Conservation (phyloP, 2,888 invertebrate species). For the Tinea semifulvella region DNA sequence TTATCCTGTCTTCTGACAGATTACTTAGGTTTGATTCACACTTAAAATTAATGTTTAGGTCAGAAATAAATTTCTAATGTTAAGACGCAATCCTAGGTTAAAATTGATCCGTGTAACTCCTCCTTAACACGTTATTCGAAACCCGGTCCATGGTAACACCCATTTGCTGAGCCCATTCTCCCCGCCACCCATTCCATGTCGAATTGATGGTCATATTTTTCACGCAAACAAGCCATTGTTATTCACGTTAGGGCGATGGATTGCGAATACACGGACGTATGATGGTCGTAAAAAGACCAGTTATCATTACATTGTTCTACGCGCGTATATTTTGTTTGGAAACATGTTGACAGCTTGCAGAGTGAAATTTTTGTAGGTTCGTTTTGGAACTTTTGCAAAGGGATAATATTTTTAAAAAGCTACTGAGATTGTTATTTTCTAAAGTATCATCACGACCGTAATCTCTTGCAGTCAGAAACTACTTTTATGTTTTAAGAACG, state of each 20-base stretch:
- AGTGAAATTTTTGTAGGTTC: not conserved
- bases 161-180: not conserved
- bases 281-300: constrained; percentile 16
- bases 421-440: not conserved
- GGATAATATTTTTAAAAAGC: too few species aligned
- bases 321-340: not conserved
- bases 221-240: constrained; percentile 38
- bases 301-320: constrained; percentile 6
- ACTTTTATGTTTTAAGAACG: too few species aligned
- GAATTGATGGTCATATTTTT: constrained; percentile 37
- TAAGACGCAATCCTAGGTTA: too few species aligned
- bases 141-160: not conserved
- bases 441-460: not conserved
- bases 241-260: constrained; percentile 21
- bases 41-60: too few species aligned
- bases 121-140: constrained; percentile 7
- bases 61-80: too few species aligned
- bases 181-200: constrained; percentile 14
- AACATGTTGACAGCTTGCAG: constrained; percentile 2
- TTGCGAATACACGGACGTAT: constrained; percentile 28
- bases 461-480: not conserved
- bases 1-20: too few species aligned
- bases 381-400: too few species aligned
- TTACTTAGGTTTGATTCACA: too few species aligned
- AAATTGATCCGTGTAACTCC: too few species aligned